Evolutionary conservation across 1,140 invertebrate genomes (phyloP).

Genomic region (Maniola jurtina): DNA sequence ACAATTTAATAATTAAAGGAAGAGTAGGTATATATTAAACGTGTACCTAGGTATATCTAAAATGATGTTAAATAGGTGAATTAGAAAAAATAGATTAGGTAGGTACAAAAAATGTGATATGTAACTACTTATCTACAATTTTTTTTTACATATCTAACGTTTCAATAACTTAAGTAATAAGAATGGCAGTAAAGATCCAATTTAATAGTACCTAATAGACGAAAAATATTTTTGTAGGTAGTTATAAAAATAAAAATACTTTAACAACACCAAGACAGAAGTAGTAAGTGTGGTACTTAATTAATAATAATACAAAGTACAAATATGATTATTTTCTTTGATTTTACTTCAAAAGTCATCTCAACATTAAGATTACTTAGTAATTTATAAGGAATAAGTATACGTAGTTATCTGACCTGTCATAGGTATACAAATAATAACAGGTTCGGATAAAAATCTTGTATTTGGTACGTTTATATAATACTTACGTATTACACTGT

Average conservation of each 20-base stretch:
- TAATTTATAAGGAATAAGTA: too few relatives aligned
- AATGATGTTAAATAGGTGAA: constrained; percentile 5
- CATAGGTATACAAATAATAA: too few relatives aligned
- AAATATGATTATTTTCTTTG: neutral
- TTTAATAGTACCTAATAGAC: neutral
- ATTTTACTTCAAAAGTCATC: too few relatives aligned
- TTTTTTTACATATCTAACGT: neutral
- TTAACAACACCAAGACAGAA: neutral
- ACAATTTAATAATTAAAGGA: neutral
- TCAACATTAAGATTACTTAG: too few relatives aligned
- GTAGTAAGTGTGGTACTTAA: neutral
- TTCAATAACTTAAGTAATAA: constrained; percentile 22
- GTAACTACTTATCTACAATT: neutral
- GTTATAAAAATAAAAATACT: neutral
- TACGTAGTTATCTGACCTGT: too few relatives aligned
- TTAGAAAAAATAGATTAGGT: neutral
- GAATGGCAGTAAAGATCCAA: constrained; percentile 24
- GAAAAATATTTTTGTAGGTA: neutral
- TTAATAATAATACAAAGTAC: too few relatives aligned
- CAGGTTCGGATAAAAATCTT: too few relatives aligned
- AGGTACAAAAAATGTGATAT: neutral
- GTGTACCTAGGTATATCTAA: neutral
- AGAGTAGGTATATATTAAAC: neutral
- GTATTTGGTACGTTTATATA: too few relatives aligned
- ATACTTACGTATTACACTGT: too few relatives aligned